Percentiles rank a stretch among this genome's conserved stretches.
phyloP scores from a whole-genome alignment of 2,797 vertebrate species.

The Coreius guichenoti region DNA sequence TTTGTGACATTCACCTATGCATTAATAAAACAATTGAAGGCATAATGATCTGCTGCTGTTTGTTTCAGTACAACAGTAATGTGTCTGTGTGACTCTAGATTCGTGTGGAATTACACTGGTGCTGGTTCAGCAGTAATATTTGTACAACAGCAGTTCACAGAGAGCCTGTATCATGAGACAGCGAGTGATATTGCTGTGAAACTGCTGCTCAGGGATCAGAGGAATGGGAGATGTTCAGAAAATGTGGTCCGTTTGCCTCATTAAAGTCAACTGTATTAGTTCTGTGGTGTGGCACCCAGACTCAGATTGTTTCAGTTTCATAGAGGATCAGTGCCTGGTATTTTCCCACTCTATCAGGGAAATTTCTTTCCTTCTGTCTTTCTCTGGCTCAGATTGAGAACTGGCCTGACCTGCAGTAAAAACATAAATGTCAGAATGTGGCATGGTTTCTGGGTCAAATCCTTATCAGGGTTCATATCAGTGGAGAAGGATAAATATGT shows the following conservation, averaged over 20 bases:
- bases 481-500: background rate
- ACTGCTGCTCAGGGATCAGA: conserved; percentile 9
- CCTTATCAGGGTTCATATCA: conserved; percentile 23
- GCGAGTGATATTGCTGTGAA: conserved; percentile 11
- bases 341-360: background rate
- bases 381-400: background rate
- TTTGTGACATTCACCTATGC: background rate
- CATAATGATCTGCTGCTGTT: background rate
- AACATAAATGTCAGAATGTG: background rate
- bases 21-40: background rate
- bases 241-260: conserved; percentile 33
- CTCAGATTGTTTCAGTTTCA: conserved; percentile 20
- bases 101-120: background rate
- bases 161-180: conserved; percentile 12
- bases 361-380: background rate
- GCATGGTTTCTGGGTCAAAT: conserved; percentile 18
- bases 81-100: background rate
- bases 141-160: background rate
- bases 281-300: background rate
- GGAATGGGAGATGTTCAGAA: conserved; percentile 37
- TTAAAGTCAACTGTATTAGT: conserved; percentile 8
- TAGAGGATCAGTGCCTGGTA: conserved; percentile 1
- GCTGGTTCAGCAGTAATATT: conserved; percentile 11
- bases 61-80: background rate
- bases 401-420: background rate